Evolutionary conservation across 2,797 vertebrate species (phyloP), one percentile per base, ranked within the genome.

Genomic region (Sardinella longiceps): DNA sequence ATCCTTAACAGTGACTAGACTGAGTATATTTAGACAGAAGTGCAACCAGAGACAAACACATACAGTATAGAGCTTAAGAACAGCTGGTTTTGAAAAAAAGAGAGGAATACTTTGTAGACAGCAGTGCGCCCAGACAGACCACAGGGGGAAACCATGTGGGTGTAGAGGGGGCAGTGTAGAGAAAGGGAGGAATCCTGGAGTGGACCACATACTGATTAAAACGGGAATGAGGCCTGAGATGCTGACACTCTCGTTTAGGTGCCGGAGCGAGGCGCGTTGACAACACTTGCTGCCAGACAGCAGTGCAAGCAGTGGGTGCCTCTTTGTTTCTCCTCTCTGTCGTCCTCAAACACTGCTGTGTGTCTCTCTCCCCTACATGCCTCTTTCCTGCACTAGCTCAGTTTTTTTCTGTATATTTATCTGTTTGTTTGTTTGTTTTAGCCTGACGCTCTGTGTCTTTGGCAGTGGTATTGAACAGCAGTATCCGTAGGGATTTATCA

Each of bases 1-100:
- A 83, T 90, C 39, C 83, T 85, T 87, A 86, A 89, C 85, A 23
- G 43, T 28, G n/a, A 63, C n/a, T 28, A 9, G 28, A 25, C 20
- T 60, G 23, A n/a, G n/a, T 43, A 10, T 25, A 14, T 30, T 14
- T 63, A 2, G 9, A 28, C 25, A 63, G 25, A 3, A 23, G 25
- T 30, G 25, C 25, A 63, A 25, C 60, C 25, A 30, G 60, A 50
- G 12, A 50, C 48, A 50, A 14, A 15, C 48, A 14, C 25, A 63
- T 25, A 63, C 4, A 30, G 9, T 25, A 63, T 14, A 30, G 9
- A 28, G 1, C 5, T 25, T 63, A n/a, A 63, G 28, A 63, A 63
- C 25, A 28, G 0, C 53, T 4, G 5, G 23, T 6, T 56, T n/a
- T 20, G n/a, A n/a, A n/a, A 14, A 63, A 63, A 63, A 63, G 30